phyloP scores from a whole-genome alignment of 1,140 invertebrate genomes.

The Semibalanus balanoides region DNA sequence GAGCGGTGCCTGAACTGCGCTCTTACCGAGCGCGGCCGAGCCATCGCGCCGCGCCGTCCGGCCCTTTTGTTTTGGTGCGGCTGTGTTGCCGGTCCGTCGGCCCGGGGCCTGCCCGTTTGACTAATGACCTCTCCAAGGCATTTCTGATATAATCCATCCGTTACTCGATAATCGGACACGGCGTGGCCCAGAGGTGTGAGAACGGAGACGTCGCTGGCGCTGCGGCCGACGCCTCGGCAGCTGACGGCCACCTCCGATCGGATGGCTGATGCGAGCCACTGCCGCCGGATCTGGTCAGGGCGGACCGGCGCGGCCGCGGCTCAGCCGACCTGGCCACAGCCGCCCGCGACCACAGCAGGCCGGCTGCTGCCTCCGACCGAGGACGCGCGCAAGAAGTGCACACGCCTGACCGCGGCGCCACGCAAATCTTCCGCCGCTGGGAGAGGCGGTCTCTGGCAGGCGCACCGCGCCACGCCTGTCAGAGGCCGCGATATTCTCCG shows the following conservation, averaged over 20 bases:
- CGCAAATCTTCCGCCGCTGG: too few species aligned
- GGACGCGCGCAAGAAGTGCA: too few species aligned
- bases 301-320: too few species aligned
- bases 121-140: background rate
- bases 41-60: background rate
- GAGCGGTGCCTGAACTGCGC: too few species aligned
- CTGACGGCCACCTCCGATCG: background rate
- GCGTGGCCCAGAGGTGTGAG: background rate
- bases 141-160: conserved; percentile 1
- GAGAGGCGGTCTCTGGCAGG: too few species aligned
- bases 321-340: too few species aligned
- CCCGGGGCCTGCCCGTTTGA: background rate
- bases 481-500: too few species aligned
- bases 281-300: too few species aligned
- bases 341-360: too few species aligned
- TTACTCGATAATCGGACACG: background rate
- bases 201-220: background rate
- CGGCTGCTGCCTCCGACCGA: too few species aligned
- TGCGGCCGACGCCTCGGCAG: background rate
- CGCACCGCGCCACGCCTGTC: background rate
- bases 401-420: too few species aligned
- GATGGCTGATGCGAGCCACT: background rate
- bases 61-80: background rate
- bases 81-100: background rate
- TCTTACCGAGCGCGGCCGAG: too few species aligned